Conservation (phyloP, 1,140 invertebrate genomes). For the Diuraphis noxia region DNA sequence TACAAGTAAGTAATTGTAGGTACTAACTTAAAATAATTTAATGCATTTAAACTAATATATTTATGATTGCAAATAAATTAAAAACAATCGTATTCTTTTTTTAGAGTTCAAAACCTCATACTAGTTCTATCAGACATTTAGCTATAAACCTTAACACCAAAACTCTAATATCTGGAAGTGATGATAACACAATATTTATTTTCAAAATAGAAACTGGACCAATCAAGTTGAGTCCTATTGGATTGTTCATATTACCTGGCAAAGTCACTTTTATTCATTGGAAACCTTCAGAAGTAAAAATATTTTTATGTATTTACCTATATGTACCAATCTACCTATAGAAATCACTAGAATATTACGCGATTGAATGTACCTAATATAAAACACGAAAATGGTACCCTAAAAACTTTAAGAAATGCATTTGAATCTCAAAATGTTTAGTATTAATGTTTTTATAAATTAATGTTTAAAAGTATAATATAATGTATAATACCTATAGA, state of each 20-base stretch:
- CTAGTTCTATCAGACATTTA: slow-evolving; percentile 66
- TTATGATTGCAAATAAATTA: neutral
- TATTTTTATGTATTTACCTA: neutral
- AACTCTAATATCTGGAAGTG: slow-evolving; percentile 67
- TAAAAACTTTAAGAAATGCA: neutral
- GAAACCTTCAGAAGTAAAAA: slow-evolving; percentile 63
- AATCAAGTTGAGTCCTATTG: slow-evolving; percentile 65
- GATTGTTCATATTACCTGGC: slow-evolving; percentile 68
- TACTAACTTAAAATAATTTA: neutral
- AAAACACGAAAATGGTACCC: neutral
- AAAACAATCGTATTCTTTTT: neutral
- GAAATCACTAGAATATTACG: neutral
- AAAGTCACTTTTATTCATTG: slow-evolving; percentile 68
- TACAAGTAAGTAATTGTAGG: slow-evolving; percentile 49
- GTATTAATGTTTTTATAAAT: neutral
- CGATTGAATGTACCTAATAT: neutral
- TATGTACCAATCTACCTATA: too few species aligned
- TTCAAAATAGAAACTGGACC: slow-evolving; percentile 62
- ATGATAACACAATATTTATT: slow-evolving; percentile 71
- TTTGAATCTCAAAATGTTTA: neutral
- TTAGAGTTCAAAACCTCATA: slow-evolving; percentile 69
- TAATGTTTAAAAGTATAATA: neutral
- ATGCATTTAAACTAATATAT: neutral
- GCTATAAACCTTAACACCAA: slow-evolving; percentile 64
- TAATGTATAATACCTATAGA: neutral